phyloP scores from a whole-genome alignment of 2,113 vertebrate species.

The Dascyllus trimaculatus region DNA sequence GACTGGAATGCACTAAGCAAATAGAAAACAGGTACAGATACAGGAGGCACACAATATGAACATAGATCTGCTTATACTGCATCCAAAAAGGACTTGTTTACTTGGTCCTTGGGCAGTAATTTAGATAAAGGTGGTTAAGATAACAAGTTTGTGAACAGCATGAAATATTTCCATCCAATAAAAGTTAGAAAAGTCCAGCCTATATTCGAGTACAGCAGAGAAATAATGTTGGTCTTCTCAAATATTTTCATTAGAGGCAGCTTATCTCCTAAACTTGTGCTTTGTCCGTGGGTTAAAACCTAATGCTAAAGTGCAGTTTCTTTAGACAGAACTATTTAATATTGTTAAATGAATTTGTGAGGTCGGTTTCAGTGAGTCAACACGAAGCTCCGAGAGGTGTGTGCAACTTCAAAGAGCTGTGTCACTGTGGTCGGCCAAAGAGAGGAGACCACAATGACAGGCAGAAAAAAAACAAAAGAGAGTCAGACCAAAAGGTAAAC shows the following conservation, averaged over 20 bases:
- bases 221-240: neutral
- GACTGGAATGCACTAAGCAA: neutral
- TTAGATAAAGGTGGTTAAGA: conserved; percentile 17
- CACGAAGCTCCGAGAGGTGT: conserved; percentile 6
- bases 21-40: neutral
- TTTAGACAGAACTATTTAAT: neutral
- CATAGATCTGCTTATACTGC: neutral
- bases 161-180: neutral
- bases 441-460: conserved; percentile 53
- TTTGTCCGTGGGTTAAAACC: conserved; percentile 7
- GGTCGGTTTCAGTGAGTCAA: conserved; percentile 21
- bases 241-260: neutral
- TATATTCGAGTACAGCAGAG: neutral
- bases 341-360: conserved; percentile 5
- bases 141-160: neutral
- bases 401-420: conserved; percentile 21
- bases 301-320: neutral
- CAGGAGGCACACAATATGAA: conserved; percentile 10
- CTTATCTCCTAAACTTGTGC: neutral
- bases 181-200: neutral
- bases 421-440: conserved; percentile 58
- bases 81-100: neutral
- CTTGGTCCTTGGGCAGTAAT: conserved; percentile 20
- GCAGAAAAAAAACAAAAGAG: conserved; percentile 29
- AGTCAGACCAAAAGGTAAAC: conserved; percentile 52